Base-by-base conservation (phyloP, 1,140 invertebrate genomes). In the Drosophila bifasciata region DNA sequence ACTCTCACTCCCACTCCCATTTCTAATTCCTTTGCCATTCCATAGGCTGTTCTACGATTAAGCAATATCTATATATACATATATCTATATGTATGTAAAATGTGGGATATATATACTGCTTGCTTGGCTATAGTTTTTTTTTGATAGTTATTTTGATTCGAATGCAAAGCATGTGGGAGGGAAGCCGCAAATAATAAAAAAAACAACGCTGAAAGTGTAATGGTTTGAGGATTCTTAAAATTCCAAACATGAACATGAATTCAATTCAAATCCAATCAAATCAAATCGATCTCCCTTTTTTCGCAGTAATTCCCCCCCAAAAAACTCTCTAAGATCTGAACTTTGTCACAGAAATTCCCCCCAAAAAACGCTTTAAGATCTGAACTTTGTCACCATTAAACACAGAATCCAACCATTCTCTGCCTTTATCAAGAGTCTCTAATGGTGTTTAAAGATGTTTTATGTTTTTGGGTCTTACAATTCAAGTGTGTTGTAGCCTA, bases 141-240 rank as follows among this genome's bases (percentile, higher is more conserved):
- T 76, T 50, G 59, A 64, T 70, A 71, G 75, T 77, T 76, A 43
- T 76, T 76, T 76, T 69, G 61, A 70, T 76, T 76, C 50, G 62
- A 62, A 77, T 77, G 73, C 75, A 46, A 75, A 70, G 43, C 59
- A 62, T 70, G 64, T 44, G 23, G 25, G 1, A 9, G 15, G 23
- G 25, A 3, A 9, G 15, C 5, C 39, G 44, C 15, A 48, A 15
- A 49, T 40, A 43, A 36, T 13, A 49, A 62, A 50, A 28, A 77
- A 62, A 58, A 36, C 50, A 57, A 56, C 13, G 17, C 58, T 32
- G 57, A 46, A 49, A 41, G 53, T 25, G 53, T 45, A 45, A 62
- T 62, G 23, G 57, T 41, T 6, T 43, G 49, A n/a, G n/a, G 15
- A 25, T 45, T 41, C 48, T 58, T 79, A 53, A 46, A 62, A 76